These are phyloP conservation scores for Mystacornis crossleyi DNA, from an alignment of 2,113 vertebrate genomes.

Conservation along the genomic window DNA sequence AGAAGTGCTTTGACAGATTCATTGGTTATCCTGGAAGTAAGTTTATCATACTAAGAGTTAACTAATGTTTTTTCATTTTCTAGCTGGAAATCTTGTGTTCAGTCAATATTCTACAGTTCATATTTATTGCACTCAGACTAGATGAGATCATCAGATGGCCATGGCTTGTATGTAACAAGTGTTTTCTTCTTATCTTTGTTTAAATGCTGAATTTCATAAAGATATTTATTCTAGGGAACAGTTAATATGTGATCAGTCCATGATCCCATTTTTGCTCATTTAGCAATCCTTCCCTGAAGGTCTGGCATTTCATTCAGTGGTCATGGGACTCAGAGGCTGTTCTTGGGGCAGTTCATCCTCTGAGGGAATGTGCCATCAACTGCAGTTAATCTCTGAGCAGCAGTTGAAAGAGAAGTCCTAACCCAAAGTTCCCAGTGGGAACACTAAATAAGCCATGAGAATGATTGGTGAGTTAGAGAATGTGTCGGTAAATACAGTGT, in stretches of 20 bases:
- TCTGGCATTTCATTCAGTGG: not conserved
- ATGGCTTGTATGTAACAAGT: slow-evolving; percentile 90
- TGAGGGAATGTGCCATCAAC: not conserved
- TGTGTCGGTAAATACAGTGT: not conserved
- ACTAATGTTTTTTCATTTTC: slow-evolving; percentile 28
- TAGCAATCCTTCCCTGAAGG: not conserved
- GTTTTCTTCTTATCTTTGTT: slow-evolving; percentile 6
- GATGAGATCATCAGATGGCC: slow-evolving; percentile 97
- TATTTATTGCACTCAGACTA: slow-evolving; percentile 96
- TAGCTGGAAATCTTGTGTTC: slow-evolving; percentile 98
- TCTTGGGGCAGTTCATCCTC: not conserved
- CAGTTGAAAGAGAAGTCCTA: not conserved
- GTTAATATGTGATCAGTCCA: not conserved
- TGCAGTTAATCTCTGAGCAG: not conserved
- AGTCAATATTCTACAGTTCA: slow-evolving; percentile 98
- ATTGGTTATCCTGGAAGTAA: not conserved
- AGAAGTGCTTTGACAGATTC: not conserved
- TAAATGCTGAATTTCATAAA: not conserved
- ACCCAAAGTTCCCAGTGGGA: not conserved
- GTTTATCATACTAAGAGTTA: not conserved
- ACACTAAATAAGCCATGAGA: not conserved
- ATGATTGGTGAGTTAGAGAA: not conserved
- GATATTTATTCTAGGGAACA: not conserved
- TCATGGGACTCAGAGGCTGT: not conserved
- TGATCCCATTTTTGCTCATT: not conserved